These are phyloP conservation scores for Helicoverpa assulta DNA, from an alignment of 2,888 invertebrate genomes.

Conservation along the genomic window DNA sequence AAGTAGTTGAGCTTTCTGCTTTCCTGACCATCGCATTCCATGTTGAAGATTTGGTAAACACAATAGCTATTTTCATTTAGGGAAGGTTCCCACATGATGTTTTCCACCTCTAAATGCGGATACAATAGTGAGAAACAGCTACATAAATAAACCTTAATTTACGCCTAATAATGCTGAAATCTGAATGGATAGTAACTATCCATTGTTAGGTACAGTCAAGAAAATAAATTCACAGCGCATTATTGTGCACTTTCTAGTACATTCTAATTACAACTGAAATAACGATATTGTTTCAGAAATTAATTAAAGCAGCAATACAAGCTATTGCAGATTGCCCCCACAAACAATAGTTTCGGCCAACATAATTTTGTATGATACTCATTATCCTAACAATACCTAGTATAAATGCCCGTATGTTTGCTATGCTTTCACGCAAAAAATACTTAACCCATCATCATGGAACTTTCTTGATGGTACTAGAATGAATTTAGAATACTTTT, in stretches of 20 bases:
- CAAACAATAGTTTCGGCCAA: conserved; percentile 7
- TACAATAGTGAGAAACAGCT: neutral
- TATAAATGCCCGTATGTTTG: too few species aligned
- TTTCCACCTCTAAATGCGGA: neutral
- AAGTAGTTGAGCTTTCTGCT: neutral
- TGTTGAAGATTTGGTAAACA: neutral
- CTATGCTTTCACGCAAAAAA: too few species aligned
- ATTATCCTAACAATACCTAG: too few species aligned
- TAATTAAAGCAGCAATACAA: conserved; percentile 12
- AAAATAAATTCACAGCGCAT: conserved; percentile 27
- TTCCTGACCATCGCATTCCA: neutral
- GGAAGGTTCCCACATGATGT: neutral
- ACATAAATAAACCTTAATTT: neutral
- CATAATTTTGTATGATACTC: neutral
- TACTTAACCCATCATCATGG: too few species aligned
- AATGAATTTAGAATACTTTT: too few species aligned
- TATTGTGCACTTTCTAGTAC: conserved; percentile 11
- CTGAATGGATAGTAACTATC: neutral
- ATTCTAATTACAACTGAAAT: conserved; percentile 33
- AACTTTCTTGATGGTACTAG: too few species aligned
- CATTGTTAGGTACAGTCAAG: conserved; percentile 11
- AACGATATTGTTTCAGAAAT: conserved; percentile 20
- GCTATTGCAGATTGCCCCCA: neutral
- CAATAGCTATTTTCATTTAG: neutral
- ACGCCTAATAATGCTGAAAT: conserved; percentile 4